phyloP scores from a whole-genome alignment of 2,888 invertebrate genomes.

The Bellardia pandia region DNA sequence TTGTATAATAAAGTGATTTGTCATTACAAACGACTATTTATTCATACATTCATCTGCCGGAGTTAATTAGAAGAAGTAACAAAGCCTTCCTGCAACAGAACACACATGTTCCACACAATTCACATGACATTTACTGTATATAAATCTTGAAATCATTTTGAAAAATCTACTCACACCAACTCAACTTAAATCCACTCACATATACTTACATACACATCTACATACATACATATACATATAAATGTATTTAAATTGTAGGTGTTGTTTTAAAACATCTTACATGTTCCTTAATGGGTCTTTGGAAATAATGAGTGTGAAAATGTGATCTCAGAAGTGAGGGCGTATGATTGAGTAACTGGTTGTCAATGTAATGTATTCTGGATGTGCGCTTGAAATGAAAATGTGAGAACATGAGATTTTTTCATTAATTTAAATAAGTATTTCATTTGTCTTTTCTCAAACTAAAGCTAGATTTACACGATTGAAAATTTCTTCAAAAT shows the following conservation, averaged over 20 bases:
- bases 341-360: neutral
- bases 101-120: neutral
- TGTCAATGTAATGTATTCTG: neutral
- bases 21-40: neutral
- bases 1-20: constrained; percentile 37
- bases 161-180: neutral
- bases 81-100: neutral
- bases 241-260: no score
- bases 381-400: neutral
- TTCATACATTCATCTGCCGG: neutral
- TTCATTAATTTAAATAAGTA: no score
- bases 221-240: no score
- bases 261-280: no score
- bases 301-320: neutral
- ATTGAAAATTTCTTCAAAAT: no score
- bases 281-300: neutral
- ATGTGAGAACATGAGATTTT: no score
- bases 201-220: no score
- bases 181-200: neutral
- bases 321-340: neutral
- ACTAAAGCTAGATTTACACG: no score
- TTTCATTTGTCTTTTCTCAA: no score
- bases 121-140: constrained; percentile 2
- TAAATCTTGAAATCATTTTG: constrained; percentile 2
- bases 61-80: constrained; percentile 7